Base-by-base conservation (phyloP, 2,797 vertebrate genomes). In the Amphiprion clarkii region DNA sequence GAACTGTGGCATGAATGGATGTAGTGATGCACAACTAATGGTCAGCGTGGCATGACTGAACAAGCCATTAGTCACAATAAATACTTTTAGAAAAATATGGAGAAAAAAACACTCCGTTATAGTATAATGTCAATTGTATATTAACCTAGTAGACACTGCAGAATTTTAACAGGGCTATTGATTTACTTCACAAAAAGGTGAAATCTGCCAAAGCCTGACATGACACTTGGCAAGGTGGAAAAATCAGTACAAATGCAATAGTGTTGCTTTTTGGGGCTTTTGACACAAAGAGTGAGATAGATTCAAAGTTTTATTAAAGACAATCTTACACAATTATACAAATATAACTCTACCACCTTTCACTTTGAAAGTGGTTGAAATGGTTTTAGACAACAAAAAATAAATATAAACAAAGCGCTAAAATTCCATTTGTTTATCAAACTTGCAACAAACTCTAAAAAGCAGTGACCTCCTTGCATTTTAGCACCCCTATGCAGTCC, bases 391-490 rank as follows among this genome's bases (percentile, higher is more conserved):
- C 1, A 2, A 36, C 8, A 10, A 36, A 36, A 36, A 6, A 33
- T 33, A 33, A 33, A 33, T 27, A 4, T 23, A 23, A 23, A 23
- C 31, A 33, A 33, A 33, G 5, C 6, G 31, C 27, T 27, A 27
- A 27, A 27, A 27, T 27, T 27, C 27, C 27, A 27, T 27, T 27
- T 27, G 27, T 27, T 27, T 1, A 16, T 36, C 19, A 56, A 63
- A 69, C 21, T 14, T 8, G n/a, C 53, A 67, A 27, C 48, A 44
- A 57, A 77, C 48, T 67, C 59, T 16, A 69, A 51, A 75, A 62
- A 66, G 36, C 29, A 40, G 51, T 59, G 48, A 16, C 14, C 12
- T 58, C 49, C 48, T 49, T 62, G 11, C 62, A 40, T 83, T 80
- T 74, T 52, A 64, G 71, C 62, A 74, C 39, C 42, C 40, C 23